These are phyloP conservation scores for Coptodon rendalli DNA, from an alignment of 2,113 vertebrate species.

Conservation along the genomic window DNA sequence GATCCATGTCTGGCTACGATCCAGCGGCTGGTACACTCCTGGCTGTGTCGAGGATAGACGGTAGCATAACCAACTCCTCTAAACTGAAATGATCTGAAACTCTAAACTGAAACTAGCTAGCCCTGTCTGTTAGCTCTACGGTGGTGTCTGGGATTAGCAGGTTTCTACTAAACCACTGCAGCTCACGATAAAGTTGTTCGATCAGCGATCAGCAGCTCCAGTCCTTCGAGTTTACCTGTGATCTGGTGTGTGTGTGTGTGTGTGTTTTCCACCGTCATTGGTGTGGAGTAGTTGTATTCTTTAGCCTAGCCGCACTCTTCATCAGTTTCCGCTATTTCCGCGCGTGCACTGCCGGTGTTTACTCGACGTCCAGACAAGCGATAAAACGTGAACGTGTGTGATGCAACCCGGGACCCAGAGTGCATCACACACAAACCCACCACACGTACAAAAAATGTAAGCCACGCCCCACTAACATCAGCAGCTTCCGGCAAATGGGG, in stretches of 20 bases:
- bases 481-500: not conserved
- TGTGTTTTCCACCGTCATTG: not conserved
- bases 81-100: too few relatives aligned
- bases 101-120: too few relatives aligned
- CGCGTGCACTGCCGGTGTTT: not conserved
- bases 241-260: too few relatives aligned
- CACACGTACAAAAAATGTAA: not conserved
- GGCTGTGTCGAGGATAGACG: not conserved
- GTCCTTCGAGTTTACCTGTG: rapidly evolving
- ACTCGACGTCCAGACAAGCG: rapidly evolving
- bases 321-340: not conserved
- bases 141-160: not conserved
- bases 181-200: not conserved
- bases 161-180: not conserved
- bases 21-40: not conserved
- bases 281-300: not conserved
- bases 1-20: not conserved
- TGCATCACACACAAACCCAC: not conserved
- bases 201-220: not conserved
- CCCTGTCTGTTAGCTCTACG: rapidly evolving
- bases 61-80: not conserved
- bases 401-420: rapidly evolving
- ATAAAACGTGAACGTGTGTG: rapidly evolving
- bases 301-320: not conserved
- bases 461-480: rapidly evolving